Base-by-base conservation (phyloP, 2,797 vertebrate genomes). In the Acipenser oxyrinchus region DNA sequence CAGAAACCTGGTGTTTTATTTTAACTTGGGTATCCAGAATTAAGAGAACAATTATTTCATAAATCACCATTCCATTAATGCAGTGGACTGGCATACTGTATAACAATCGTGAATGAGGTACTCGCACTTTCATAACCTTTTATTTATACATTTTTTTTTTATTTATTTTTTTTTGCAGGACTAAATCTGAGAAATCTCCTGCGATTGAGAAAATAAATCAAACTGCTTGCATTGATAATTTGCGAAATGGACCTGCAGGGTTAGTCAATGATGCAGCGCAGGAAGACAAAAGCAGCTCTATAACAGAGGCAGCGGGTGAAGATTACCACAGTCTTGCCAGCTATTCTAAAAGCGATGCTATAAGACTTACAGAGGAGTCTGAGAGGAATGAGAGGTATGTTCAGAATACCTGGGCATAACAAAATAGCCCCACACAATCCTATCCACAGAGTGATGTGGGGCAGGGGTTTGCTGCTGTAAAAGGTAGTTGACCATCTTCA, bases 381-480 rank as follows among this genome's bases (percentile, higher is more conserved):
- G 48, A 9, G 53, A 61, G 59, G 9, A 37, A 15, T 6, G 37
- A 70, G 51, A 70, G 59, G 64, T 70, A 62, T 9, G 50, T 49
- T 12, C 10, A n/a, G 59, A 37, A 59, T 37, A 6, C 12, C 6
- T 37, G 37, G 37, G 12, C 10, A 58, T 37, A 37, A 37, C 37
- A 37, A 37, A 37, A 37, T 37, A 37, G 5, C 37, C 37, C 4
- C 37, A 37, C 37, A 37, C 37, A 37, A 37, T 37, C 37, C 4
- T 37, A 37, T 37, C 37, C 37, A 37, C 37, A 37, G 37, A 37
- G 37, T 37, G 37, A 37, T 37, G 5, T 37, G 37, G 37, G 37
- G 18, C 2, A n/a, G n/a, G 5, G 37, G 37, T 37, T 37, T 37
- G 37, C 37, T 37, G 37, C 37, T 37, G 37, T 37, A 37, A 37